Conservation (phyloP, 2,888 invertebrate genomes). For the Drosophila eohydei region DNA sequence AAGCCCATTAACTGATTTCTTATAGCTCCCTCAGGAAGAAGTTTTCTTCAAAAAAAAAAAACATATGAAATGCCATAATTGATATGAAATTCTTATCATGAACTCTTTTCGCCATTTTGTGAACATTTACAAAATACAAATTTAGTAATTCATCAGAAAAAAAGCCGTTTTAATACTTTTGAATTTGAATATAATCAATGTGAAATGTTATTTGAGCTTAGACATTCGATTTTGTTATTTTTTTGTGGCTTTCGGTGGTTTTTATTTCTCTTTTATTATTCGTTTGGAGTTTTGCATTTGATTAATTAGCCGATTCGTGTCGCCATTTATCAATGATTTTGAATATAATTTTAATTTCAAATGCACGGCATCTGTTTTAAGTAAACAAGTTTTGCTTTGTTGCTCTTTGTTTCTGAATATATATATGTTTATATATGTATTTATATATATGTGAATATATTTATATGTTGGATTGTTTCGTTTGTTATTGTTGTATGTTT, state of each 20-base stretch:
- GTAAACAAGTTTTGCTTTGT: conserved; percentile 71
- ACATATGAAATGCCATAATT: not conserved
- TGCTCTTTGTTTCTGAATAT: conserved; percentile 48
- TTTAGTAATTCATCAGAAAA: conserved; percentile 13
- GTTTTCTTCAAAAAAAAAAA: not conserved
- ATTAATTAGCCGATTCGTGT: conserved; percentile 75
- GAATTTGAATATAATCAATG: conserved; percentile 32
- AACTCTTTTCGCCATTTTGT: conserved; percentile 14
- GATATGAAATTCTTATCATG: conserved; percentile 10
- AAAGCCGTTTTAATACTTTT: conserved; percentile 21
- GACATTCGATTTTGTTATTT: conserved; percentile 22
- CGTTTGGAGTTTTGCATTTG: conserved; percentile 64
- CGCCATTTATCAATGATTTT: conserved; percentile 71
- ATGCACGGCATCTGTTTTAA: conserved; percentile 48
- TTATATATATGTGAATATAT: not conserved
- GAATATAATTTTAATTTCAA: conserved; percentile 68
- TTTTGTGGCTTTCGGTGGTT: conserved; percentile 3
- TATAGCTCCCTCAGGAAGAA: not conserved
- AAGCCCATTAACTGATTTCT: not conserved
- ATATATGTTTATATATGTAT: conserved; percentile 6
- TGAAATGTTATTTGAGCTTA: conserved; percentile 24
- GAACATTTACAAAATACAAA: conserved; percentile 6
- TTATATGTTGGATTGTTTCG: conserved; percentile 22
- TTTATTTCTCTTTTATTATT: conserved; percentile 30
- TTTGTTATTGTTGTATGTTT: conserved; percentile 38